Evolutionary conservation across 2,888 invertebrate species (phyloP), one percentile per base, ranked within the genome.

Genomic region (Agrochola circellaris): DNA sequence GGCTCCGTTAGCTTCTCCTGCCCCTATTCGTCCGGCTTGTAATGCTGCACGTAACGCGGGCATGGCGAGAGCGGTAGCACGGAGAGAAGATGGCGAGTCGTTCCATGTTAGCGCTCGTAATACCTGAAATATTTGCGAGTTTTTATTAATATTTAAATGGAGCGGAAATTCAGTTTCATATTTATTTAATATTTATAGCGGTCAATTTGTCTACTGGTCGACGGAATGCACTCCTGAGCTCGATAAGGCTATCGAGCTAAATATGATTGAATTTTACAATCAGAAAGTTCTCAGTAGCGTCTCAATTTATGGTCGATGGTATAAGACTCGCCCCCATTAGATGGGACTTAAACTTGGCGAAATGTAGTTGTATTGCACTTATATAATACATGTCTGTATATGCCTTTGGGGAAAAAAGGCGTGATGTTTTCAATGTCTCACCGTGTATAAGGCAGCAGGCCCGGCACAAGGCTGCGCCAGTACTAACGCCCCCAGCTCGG

Each of bases 11-110:
- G 96, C 96, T 88, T 95, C 96, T 64, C 79, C 89, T 15, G 93
- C 92, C 78, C 92, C 97, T 97, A 86, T 97, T 94, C 89, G 97
- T 97, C 89, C 97, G 68, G 90, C 79, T 90, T 85, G 68, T 98
- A 97, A 77, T 69, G 89, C 89, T 23, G 71, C 86, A 4, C 89
- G 88, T 79, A 97, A 98, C 97, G 86, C 98, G 96, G 71, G 95
- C 98, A 98, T 97, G 61, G 98, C 97, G 42, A 99, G 95, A 75
- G 97, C 97, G 1, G 98, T 97, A n/a, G 98, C 98, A 91, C 98
- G 98, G 84, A 98, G 96, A 87, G 98, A 98, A 42, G 98, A 97
- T 70, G 97, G 97, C 79, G 99, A 98, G 94, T 99, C 99, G 89
- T 98, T 98, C 99, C 99, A 99, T 48, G 98, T 95, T 17, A 96